These are phyloP conservation scores for Anguilla japonica DNA, from an alignment of 2,113 vertebrate genomes.

Conservation along the genomic window DNA sequence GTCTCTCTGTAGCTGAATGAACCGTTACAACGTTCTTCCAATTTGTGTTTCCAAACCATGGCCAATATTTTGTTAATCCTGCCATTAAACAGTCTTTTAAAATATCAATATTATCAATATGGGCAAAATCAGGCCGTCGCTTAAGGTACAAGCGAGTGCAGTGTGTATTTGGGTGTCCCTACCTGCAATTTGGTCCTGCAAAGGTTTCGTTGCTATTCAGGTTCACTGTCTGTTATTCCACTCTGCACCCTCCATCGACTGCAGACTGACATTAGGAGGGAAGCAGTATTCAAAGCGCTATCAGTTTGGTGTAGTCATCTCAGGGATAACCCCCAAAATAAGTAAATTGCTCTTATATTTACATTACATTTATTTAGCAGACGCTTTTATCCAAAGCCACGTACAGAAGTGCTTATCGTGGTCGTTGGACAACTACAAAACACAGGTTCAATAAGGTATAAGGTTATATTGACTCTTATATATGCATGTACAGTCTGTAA, in stretches of 20 bases:
- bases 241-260: not conserved
- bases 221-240: not conserved
- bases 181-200: too few relatives aligned
- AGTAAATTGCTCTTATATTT: too few relatives aligned
- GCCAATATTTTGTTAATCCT: not conserved
- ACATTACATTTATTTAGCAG: too few relatives aligned
- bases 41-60: not conserved
- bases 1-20: not conserved
- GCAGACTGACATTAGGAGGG: not conserved
- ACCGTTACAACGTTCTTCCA: not conserved
- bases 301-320: too few relatives aligned
- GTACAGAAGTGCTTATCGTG: too few relatives aligned
- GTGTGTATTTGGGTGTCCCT: not conserved
- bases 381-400: too few relatives aligned
- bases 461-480: too few relatives aligned
- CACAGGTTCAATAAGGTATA: too few relatives aligned
- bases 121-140: not conserved
- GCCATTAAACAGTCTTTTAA: not conserved
- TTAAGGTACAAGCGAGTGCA: not conserved
- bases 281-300: too few relatives aligned
- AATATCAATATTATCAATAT: not conserved
- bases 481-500: too few relatives aligned
- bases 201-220: not conserved
- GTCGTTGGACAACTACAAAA: too few relatives aligned
- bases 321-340: too few relatives aligned